Conservation (phyloP, 2,888 invertebrate species). For the Apamea anceps region DNA sequence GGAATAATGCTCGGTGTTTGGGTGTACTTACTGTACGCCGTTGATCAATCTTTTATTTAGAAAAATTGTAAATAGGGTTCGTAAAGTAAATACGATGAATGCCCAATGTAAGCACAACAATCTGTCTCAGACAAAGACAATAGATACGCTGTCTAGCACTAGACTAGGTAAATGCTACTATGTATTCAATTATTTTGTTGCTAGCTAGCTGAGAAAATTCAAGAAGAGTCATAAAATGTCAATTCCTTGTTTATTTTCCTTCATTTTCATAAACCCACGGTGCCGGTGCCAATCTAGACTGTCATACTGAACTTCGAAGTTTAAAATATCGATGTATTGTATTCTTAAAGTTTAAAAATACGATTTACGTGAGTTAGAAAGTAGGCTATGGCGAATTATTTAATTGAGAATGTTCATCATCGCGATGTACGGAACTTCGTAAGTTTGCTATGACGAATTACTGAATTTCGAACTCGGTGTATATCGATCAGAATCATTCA, state of each 20-base stretch:
- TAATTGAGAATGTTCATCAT: too few relatives aligned
- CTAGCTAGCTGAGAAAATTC: neutral
- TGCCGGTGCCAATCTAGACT: neutral
- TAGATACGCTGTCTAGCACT: neutral
- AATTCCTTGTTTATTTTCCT: constrained; percentile 1
- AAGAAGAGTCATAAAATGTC: neutral
- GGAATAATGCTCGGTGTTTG: neutral
- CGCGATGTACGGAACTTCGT: too few relatives aligned
- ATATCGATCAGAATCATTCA: neutral
- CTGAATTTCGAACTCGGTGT: too few relatives aligned
- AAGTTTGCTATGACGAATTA: too few relatives aligned
- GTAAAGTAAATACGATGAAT: neutral
- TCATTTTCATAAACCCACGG: neutral
- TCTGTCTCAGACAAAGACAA: neutral
- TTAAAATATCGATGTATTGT: too few relatives aligned
- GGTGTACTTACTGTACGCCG: neutral
- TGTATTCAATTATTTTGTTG: neutral
- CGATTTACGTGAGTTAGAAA: too few relatives aligned
- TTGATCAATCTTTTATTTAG: neutral
- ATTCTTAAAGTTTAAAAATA: too few relatives aligned
- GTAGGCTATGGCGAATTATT: too few relatives aligned
- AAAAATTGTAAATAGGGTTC: neutral
- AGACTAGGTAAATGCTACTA: neutral
- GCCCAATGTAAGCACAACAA: neutral
- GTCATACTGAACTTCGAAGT: too few relatives aligned